Evolutionary conservation across 35 echinoderm and acorn worm genomes (phyloP).

Genomic region (Ophiothrix spiculata): DNA sequence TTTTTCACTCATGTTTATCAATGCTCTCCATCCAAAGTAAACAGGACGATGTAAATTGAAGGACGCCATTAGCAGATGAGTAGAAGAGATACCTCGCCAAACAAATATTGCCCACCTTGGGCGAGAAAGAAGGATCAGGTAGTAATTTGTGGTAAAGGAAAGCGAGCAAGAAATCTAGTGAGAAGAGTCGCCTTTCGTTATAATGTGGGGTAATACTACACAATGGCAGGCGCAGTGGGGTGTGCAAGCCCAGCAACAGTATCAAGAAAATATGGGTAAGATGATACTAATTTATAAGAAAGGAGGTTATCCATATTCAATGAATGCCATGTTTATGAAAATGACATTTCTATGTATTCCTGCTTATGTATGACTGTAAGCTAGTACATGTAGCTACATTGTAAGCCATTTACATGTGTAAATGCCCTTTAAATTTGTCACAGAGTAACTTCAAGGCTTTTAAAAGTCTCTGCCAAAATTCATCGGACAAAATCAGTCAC

Average conservation of each 20-base stretch:
- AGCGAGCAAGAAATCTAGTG: conserved; percentile 8
- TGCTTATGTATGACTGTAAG: no score
- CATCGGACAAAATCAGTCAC: no score
- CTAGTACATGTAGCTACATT: no score
- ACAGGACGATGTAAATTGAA: conserved; percentile 12
- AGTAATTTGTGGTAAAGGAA: conserved; percentile 18
- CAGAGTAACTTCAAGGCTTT: no score
- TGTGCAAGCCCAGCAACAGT: conserved; percentile 87
- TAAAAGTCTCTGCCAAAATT: no score
- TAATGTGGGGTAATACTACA: conserved; percentile 1
- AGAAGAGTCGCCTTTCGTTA: conserved; percentile 1
- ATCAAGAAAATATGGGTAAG: conserved; percentile 81
- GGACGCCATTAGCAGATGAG: not conserved
- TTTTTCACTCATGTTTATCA: not conserved
- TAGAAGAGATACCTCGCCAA: not conserved
- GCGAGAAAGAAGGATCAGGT: conserved; percentile 31
- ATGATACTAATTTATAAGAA: conserved; percentile 2
- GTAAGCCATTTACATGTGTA: no score
- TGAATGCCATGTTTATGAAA: no score
- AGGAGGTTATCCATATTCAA: no score
- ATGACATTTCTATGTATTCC: no score
- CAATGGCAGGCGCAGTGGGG: conserved; percentile 68
- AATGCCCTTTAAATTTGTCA: no score
- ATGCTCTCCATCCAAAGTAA: conserved; percentile 15
- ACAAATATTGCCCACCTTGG: not conserved